These are phyloP conservation scores for zebrafish (Danio rerio) DNA, from an alignment of 2,113 vertebrate genomes.

Conservation along the genomic window DNA sequence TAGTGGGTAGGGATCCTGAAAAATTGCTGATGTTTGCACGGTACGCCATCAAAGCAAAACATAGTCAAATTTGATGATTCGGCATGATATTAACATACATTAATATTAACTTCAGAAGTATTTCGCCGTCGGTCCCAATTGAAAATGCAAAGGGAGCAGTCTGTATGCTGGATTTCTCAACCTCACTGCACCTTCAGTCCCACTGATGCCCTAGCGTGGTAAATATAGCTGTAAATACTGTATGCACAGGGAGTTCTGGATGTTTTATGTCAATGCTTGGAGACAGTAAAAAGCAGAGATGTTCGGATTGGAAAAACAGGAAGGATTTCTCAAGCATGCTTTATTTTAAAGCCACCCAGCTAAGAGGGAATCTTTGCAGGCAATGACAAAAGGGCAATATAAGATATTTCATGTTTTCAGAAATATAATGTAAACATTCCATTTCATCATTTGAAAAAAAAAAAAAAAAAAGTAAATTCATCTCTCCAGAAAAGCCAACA, in stretches of 20 bases:
- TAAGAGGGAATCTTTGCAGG: too few relatives aligned
- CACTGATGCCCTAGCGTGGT: conserved; percentile 42
- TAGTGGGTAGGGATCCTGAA: background rate
- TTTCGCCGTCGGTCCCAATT: conserved; percentile 69
- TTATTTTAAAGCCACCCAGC: too few relatives aligned
- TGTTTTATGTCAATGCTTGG: too few relatives aligned
- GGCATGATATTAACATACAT: conserved; percentile 63
- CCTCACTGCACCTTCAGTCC: background rate
- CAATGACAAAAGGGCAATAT: too few relatives aligned
- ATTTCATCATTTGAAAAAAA: too few relatives aligned
- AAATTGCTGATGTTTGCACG: conserved; percentile 63
- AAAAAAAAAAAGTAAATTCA: too few relatives aligned
- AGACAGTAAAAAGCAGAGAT: too few relatives aligned
- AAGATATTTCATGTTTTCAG: too few relatives aligned
- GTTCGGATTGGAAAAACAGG: too few relatives aligned
- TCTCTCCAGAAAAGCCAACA: too few relatives aligned
- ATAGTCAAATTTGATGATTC: conserved; percentile 65
- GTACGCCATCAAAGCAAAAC: conserved; percentile 60
- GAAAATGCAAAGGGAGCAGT: conserved; percentile 68
- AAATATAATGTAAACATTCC: too few relatives aligned
- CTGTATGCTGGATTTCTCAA: conserved; percentile 41
- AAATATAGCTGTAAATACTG: background rate
- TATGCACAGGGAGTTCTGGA: background rate
- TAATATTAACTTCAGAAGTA: conserved; percentile 67
- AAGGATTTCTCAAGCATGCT: too few relatives aligned